A percentile compares a stretch with the other conserved stretches of the same genome.
Evolutionary conservation across 2,888 invertebrate genomes (phyloP).

Genomic region (Scelioninae gen. 1): DNA sequence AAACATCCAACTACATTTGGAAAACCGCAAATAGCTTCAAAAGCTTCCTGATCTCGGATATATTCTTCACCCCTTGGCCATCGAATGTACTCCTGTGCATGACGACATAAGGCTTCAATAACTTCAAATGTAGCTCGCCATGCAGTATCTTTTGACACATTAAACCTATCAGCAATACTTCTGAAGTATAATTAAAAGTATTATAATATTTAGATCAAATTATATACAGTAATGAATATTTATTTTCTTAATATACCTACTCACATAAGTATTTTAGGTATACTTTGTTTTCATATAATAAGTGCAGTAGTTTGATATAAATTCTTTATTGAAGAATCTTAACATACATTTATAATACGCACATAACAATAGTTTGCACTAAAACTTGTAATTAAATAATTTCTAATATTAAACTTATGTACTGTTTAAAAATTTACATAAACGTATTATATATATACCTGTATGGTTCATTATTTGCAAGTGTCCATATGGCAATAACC

Average conservation of each 20-base stretch:
- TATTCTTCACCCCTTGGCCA: background rate
- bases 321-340: too few species aligned
- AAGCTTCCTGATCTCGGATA: background rate
- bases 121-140: background rate
- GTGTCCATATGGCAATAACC: constrained; percentile 20
- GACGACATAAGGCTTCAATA: background rate
- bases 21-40: constrained; percentile 14
- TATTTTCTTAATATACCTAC: too few species aligned
- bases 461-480: constrained; percentile 24
- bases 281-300: too few species aligned
- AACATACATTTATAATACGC: too few species aligned
- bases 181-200: constrained; percentile 8
- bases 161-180: constrained; percentile 16
- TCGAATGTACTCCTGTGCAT: background rate
- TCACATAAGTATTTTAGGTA: too few species aligned
- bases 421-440: too few species aligned
- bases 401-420: too few species aligned
- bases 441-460: constrained; percentile 9
- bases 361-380: too few species aligned
- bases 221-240: constrained; percentile 1
- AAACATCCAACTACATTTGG: too few species aligned
- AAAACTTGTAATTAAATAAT: too few species aligned
- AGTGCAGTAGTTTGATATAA: too few species aligned
- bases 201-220: background rate
- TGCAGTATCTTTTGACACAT: background rate